Conservation (phyloP, 1,140 invertebrate species). For the Acyrthosiphon pisum region DNA sequence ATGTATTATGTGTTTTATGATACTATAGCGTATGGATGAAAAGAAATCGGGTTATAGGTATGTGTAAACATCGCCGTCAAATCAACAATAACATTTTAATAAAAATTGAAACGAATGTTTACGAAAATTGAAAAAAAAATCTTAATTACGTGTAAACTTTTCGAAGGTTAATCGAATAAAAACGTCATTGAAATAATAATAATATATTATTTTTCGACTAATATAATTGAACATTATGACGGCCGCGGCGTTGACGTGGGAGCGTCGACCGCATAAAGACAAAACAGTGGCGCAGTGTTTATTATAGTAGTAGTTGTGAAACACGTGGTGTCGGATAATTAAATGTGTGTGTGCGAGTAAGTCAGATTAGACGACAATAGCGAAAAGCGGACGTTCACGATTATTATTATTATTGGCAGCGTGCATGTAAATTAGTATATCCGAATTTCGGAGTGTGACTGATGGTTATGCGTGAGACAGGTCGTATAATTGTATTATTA, state of each 20-base stretch:
- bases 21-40: neutral
- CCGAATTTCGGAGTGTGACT: neutral
- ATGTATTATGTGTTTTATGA: neutral
- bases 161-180: slow-evolving; percentile 34
- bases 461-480: no score
- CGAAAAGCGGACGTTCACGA: neutral
- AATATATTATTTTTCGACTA: neutral
- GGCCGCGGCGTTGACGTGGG: neutral
- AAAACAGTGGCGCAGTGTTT: neutral
- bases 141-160: neutral
- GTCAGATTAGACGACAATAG: neutral
- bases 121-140: neutral
- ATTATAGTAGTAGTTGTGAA: neutral
- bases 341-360: neutral
- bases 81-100: neutral
- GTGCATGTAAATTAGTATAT: neutral
- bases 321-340: neutral
- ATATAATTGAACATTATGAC: neutral
- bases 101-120: neutral
- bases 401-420: neutral
- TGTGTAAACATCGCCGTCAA: neutral
- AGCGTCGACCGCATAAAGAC: slow-evolving; percentile 17
- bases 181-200: slow-evolving; percentile 21
- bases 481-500: neutral
- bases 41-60: neutral